Evolutionary conservation across 1,140 invertebrate species (phyloP), one percentile per base, ranked within the genome.

Genomic region (Armadillidium nasatum): DNA sequence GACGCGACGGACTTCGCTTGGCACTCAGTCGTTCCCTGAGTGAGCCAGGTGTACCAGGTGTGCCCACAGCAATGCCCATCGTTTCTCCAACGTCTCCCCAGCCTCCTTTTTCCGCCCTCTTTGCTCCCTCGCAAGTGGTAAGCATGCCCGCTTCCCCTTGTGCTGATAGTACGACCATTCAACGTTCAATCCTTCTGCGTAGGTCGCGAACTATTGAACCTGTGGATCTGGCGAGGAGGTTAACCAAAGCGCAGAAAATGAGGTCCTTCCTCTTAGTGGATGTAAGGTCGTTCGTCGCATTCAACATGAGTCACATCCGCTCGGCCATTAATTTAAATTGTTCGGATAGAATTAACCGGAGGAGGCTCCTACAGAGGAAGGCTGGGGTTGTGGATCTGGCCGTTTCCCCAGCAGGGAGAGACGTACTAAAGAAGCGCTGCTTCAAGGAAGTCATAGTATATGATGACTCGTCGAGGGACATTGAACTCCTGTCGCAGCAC

Each of bases 251-350:
- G 82, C 85, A 70, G 72, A 83, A 81, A 60, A 76, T 77, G 21
- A 75, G 70, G 46, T 75, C 82, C 33, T 86, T 89, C 66, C 84
- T 92, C 3, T 79, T 92, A 0, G 82, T 93, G 22, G 92, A 93
- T 82, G 91, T 91, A 82, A 87, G 92, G 44, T 88, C 91, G 0
- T 92, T 92, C 81, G 87, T 92, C 23, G 87, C 88, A 22, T 93
- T 90, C 84, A 91, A 92, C 82, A 86, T 88, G 44, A 88, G 88
- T 79, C 92, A 93, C 83, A 88, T 93, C 50, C 85, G 86, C 33
- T 90, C 90, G 15, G 89, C 91, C 19, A 88, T 92, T 75, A 92
- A 93, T 84, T 87, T 93, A 22, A 91, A 91, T 83, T 92, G 91
- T 82, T 88, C 89, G 2, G 91, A 93, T 83, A 85, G 91, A 46